phyloP scores from a whole-genome alignment of 2,797 vertebrate species.

The Xenopus petersii region DNA sequence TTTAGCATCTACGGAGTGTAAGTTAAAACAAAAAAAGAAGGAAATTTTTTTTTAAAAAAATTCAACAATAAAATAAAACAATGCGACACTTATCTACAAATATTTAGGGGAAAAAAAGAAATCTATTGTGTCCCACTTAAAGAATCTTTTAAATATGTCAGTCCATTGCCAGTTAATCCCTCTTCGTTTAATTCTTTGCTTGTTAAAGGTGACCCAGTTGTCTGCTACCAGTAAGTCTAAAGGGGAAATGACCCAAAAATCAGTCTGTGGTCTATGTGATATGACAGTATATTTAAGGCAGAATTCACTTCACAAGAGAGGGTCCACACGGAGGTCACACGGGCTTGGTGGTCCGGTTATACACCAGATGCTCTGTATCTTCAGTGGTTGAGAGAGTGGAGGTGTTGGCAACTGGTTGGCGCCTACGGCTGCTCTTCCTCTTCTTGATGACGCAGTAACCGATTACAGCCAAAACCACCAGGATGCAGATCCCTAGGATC shows the following conservation, averaged over 20 bases:
- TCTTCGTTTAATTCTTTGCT: background rate
- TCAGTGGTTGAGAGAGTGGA: conserved; percentile 65
- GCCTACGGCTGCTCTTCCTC: conserved; percentile 56
- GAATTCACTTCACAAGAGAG: background rate
- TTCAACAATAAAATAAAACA: background rate
- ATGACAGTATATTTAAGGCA: background rate
- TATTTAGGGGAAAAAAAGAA: background rate
- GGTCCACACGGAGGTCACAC: conserved; percentile 67
- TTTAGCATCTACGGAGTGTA: too few relatives aligned
- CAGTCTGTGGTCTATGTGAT: background rate
- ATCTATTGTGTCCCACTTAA: background rate
- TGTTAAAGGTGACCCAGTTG: background rate
- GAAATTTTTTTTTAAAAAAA: too few relatives aligned
- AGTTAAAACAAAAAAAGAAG: too few relatives aligned
- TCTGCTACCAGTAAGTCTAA: background rate
- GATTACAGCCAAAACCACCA: conserved; percentile 72
- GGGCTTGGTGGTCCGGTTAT: conserved; percentile 86
- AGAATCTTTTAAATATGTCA: background rate
- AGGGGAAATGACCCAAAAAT: background rate
- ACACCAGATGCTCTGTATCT: conserved; percentile 83
- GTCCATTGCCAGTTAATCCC: background rate
- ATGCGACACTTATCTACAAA: conserved; percentile 7
- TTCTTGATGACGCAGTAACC: conserved; percentile 78
- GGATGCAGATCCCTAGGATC: conserved; percentile 72
- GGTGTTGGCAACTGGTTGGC: conserved; percentile 67